Evolutionary conservation across 2,888 invertebrate genomes (phyloP), one percentile per base, ranked within the genome.

Genomic region (Drosophila subquinaria): DNA sequence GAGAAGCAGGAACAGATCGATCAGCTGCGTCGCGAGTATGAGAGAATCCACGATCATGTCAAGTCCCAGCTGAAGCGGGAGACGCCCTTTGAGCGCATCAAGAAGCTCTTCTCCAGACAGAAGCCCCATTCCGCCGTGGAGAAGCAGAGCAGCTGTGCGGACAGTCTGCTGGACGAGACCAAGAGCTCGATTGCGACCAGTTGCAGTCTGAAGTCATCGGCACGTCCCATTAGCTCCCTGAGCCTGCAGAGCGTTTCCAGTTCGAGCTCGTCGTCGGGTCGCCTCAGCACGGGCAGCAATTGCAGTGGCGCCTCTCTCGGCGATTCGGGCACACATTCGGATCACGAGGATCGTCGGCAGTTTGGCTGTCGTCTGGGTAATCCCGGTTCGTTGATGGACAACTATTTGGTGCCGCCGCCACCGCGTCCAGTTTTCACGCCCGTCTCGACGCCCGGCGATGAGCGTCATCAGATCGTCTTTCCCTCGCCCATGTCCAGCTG

Each of bases 241-340:
- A 96, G 95, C 87, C 92, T 95, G 48, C 95, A 95, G 81, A 95
- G 96, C 85, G 94, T 95, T 0, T 95, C 95, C 17, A 95, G 95
- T 11, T 93, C 93, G 91, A 93, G 92, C 91, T 96, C 96, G 0
- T 97, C 97, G 0, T 97, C 97, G 0, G 97, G 97, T 0, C 94
- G 97, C 11, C 94, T 97, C 91, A 97, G 97, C 86, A 97, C 96
- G 2, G 96, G 96, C 10, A 95, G 95, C 82, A 94, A 94, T 23
- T 94, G 94, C 79, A 97, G 97, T 82, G 96, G 96, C 3, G 95
- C 96, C 36, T 97, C 97, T 83, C 94, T 96, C 0, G 96, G 96
- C 0, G 97, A 97, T 85, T 97, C 96, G 88, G 97, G 97, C 62
- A 96, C 97, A 0, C 97, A 97, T 90, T 97, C 97, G 0, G 97